Percentiles rank a stretch among this genome's conserved stretches.
phyloP scores from a whole-genome alignment of 2,888 invertebrate genomes.

The Mesorhabditis sp. region DNA sequence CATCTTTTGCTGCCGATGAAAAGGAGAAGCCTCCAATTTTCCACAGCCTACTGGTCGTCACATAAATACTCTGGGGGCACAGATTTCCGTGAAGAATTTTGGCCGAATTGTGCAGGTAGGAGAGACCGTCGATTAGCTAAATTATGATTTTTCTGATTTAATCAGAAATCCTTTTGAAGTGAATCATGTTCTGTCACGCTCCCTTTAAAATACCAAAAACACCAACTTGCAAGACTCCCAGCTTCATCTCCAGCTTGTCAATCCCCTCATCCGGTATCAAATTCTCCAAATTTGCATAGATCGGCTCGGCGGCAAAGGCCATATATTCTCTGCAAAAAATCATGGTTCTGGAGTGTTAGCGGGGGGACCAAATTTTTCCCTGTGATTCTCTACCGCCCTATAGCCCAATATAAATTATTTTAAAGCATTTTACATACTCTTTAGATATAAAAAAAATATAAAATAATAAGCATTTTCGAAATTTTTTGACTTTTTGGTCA shows the following conservation, averaged over 20 bases:
- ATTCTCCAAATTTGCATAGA: constrained; percentile 38
- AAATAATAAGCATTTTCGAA: too few species aligned
- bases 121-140: constrained; percentile 79
- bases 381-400: too few species aligned
- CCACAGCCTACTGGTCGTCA: constrained; percentile 90
- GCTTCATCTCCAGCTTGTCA: constrained; percentile 52
- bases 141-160: background rate
- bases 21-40: constrained; percentile 92
- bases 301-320: constrained; percentile 34
- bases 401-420: too few species aligned
- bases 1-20: constrained; percentile 60
- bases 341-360: background rate
- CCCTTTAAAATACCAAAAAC: background rate
- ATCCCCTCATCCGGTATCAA: constrained; percentile 38
- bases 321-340: constrained; percentile 26
- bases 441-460: constrained; percentile 6
- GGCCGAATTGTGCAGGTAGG: constrained; percentile 82
- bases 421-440: background rate
- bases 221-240: constrained; percentile 49
- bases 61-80: constrained; percentile 84
- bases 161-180: background rate
- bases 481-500: too few species aligned
- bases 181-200: background rate
- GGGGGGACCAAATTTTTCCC: too few species aligned
- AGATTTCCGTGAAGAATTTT: constrained; percentile 88